These are phyloP conservation scores for Meloidogyne chitwoodi DNA, from an alignment of 1,140 invertebrate genomes.

Conservation along the genomic window DNA sequence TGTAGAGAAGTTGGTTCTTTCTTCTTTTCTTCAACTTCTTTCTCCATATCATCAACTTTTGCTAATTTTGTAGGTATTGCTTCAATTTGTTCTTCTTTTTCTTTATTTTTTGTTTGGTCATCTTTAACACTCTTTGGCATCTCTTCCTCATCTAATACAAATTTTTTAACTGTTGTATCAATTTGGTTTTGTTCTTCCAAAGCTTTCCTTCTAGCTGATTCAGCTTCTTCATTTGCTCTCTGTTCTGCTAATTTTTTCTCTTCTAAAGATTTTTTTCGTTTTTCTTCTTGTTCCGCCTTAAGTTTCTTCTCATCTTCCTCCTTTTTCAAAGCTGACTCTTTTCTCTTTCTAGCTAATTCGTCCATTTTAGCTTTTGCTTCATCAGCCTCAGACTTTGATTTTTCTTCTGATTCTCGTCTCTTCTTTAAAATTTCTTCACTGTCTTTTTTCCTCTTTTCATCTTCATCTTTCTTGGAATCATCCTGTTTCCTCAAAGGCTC, in stretches of 20 bases:
- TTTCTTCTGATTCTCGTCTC: not conserved
- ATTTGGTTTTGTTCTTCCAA: not conserved
- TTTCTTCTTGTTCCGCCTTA: not conserved
- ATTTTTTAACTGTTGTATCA: not conserved
- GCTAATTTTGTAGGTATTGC: not conserved
- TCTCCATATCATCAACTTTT: not conserved
- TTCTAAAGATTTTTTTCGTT: not conserved
- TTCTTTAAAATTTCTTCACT: slow-evolving; percentile 2
- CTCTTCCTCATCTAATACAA: slow-evolving; percentile 5
- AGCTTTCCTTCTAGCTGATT: slow-evolving; percentile 1
- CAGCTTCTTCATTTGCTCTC: not conserved
- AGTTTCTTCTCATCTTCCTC: not conserved
- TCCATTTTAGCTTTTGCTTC: not conserved
- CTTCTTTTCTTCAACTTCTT: not conserved
- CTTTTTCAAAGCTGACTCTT: not conserved
- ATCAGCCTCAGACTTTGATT: not conserved
- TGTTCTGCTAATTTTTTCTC: not conserved
- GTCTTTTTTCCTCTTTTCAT: not conserved
- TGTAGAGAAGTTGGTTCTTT: not conserved
- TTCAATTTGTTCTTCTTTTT: not conserved
- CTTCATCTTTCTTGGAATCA: not conserved
- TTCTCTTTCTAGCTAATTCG: not conserved
- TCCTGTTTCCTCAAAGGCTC: not conserved
- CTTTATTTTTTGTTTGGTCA: not conserved
- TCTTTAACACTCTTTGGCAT: not conserved